Evolutionary conservation across 1,140 invertebrate species (phyloP).

Genomic region (Trissolcus basalis): DNA sequence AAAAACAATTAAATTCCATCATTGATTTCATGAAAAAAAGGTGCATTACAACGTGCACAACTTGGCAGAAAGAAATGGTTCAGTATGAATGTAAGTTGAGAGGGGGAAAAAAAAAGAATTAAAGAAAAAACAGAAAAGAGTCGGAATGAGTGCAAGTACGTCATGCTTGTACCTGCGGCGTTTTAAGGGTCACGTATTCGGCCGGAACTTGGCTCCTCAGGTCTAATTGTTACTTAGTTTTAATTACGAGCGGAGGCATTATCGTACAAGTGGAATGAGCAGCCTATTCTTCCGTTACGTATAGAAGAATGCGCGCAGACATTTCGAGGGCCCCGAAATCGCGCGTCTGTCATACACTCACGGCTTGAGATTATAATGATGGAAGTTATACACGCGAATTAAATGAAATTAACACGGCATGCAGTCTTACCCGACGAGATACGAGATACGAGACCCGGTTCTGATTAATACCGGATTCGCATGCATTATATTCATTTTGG

Average conservation of each 20-base stretch:
- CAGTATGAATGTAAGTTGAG: conserved; percentile 31
- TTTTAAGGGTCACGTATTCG: conserved; percentile 67
- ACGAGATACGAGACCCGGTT: conserved; percentile 34
- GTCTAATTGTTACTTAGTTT: conserved; percentile 71
- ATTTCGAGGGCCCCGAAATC: conserved; percentile 37
- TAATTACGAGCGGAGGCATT: conserved; percentile 63
- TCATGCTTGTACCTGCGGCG: conserved; percentile 49
- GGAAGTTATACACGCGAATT: conserved; percentile 65
- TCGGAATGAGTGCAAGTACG: conserved; percentile 19
- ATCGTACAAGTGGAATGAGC: conserved; percentile 43
- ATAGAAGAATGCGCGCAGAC: conserved; percentile 39
- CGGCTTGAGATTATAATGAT: conserved; percentile 49
- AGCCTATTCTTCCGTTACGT: conserved; percentile 58
- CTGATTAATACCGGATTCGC: conserved; percentile 56
- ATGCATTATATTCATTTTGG: conserved; percentile 55
- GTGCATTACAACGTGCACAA: too few species aligned
- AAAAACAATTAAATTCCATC: too few species aligned
- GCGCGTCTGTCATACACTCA: conserved; percentile 48
- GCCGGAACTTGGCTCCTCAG: conserved; percentile 56
- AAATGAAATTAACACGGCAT: conserved; percentile 69
- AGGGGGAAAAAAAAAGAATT: conserved; percentile 12
- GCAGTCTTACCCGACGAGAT: conserved; percentile 45
- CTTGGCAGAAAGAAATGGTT: conserved; percentile 2
- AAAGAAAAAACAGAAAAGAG: conserved; percentile 16
- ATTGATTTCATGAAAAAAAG: too few species aligned